Evolutionary conservation across 2,888 invertebrate genomes (phyloP), one percentile per base, ranked within the genome.

Genomic region (Trichogramma dendrolimi): DNA sequence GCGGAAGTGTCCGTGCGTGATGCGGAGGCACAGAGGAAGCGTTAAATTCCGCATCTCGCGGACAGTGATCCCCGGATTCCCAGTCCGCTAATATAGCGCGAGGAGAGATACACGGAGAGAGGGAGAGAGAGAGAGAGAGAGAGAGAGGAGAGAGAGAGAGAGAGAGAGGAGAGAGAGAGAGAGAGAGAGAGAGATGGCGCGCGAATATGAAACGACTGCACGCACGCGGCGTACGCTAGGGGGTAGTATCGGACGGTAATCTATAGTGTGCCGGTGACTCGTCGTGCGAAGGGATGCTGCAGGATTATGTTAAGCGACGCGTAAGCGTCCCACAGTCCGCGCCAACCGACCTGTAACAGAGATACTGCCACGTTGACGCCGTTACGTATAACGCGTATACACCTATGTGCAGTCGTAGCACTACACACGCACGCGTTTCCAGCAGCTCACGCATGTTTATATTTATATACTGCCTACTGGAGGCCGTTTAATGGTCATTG

Each of bases 291-390:
- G 27, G 27, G 27, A 27, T 27, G 70, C 69, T 67, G 66, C 71
- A 68, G 71, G 73, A 75, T 76, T 76, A 75, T 76, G 75, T 75
- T 75, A 77, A 77, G 76, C 75, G 75, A 77, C 72, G 77, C 76
- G 74, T 76, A 75, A 77, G 73, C 72, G 71, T 71, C 74, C 74
- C 75, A 76, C 76, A 77, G 77, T 76, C 73, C 73, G 70, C 65
- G 73, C 67, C 69, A 73, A 77, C 68, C 75, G 73, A 75, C 71
- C 70, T 75, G 75, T 76, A 73, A 77, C 74, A 71, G 77, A 77
- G 77, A 77, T 77, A 77, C 71, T 68, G 72, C 73, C 27, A 68
- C 71, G 67, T 71, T 74, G 72, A 76, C 73, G 74, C 73, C 72
- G 73, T 75, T 72, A 73, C 27, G 27, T 27, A 27, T 27, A 27